phyloP scores from a whole-genome alignment of 2,888 invertebrate species.

The Rotaria macrura region DNA sequence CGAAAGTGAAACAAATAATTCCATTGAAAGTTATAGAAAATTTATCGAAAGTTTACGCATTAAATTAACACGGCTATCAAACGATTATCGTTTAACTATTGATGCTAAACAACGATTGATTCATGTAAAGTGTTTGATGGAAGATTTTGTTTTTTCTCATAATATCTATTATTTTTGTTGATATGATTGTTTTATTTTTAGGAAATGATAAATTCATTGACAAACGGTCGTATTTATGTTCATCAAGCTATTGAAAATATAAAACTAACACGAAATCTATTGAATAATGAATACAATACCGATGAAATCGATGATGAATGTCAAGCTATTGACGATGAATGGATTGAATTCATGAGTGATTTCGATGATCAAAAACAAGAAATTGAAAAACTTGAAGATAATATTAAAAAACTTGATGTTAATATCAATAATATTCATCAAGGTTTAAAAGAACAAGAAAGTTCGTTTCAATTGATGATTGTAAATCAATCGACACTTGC shows the following conservation, averaged over 20 bases:
- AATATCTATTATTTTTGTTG: too few relatives aligned
- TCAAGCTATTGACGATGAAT: constrained; percentile 13
- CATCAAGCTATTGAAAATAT: neutral
- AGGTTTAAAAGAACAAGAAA: neutral
- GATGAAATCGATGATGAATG: constrained; percentile 7
- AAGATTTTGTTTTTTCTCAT: too few relatives aligned
- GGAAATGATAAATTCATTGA: neutral
- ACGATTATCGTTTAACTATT: neutral
- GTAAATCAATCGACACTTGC: neutral
- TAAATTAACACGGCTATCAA: neutral
- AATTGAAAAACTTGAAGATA: neutral
- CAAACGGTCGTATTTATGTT: neutral
- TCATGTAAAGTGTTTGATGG: too few relatives aligned
- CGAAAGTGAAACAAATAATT: constrained; percentile 6
- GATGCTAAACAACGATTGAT: neutral
- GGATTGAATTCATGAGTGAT: neutral
- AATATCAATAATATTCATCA: neutral
- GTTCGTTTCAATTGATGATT: neutral
- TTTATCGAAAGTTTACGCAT: neutral
- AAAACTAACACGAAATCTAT: neutral
- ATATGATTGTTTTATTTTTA: neutral
- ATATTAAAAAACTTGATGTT: neutral
- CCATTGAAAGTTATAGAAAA: constrained; percentile 11
- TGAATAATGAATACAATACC: neutral
- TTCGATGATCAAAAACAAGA: neutral